These are phyloP conservation scores for Apodemus sylvaticus DNA, from an alignment of 2,113 vertebrate species.

Conservation along the genomic window DNA sequence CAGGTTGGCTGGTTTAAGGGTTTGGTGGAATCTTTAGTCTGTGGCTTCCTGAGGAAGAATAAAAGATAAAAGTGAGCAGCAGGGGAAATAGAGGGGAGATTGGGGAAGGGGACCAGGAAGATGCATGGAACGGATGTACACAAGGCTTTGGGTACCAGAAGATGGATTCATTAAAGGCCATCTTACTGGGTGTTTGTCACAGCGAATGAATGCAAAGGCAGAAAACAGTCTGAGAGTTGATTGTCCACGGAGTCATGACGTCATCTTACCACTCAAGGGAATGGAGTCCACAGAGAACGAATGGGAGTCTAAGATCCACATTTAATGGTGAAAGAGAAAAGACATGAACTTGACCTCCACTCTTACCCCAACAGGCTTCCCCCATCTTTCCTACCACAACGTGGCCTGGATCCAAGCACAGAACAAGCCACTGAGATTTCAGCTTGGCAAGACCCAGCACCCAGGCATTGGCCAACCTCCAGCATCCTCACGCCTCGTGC, in stretches of 20 bases:
- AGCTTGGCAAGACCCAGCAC: conserved; percentile 57
- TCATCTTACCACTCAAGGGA: background rate
- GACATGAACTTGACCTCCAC: background rate
- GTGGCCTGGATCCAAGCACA: background rate
- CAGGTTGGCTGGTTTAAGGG: no score
- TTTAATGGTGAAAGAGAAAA: background rate
- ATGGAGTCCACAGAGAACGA: background rate
- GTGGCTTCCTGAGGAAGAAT: no score
- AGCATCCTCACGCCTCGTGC: conserved; percentile 53
- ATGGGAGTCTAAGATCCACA: background rate
- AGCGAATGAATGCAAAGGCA: background rate
- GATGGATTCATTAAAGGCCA: fast-evolving
- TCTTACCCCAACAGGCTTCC: background rate
- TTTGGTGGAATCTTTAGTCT: no score
- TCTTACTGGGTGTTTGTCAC: background rate
- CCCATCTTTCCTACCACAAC: background rate
- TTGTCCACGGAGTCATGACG: fast-evolving
- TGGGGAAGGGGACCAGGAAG: no score
- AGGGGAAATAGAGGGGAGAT: no score
- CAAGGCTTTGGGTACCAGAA: background rate
- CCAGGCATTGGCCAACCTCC: conserved; percentile 59
- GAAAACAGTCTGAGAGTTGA: fast-evolving
- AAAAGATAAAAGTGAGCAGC: no score
- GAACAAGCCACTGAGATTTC: conserved; percentile 15
- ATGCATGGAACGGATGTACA: background rate